A percentile compares a stretch with the other conserved stretches of the same genome.
phyloP scores from a whole-genome alignment of 2,797 vertebrate genomes.

The Tinamus major region DNA sequence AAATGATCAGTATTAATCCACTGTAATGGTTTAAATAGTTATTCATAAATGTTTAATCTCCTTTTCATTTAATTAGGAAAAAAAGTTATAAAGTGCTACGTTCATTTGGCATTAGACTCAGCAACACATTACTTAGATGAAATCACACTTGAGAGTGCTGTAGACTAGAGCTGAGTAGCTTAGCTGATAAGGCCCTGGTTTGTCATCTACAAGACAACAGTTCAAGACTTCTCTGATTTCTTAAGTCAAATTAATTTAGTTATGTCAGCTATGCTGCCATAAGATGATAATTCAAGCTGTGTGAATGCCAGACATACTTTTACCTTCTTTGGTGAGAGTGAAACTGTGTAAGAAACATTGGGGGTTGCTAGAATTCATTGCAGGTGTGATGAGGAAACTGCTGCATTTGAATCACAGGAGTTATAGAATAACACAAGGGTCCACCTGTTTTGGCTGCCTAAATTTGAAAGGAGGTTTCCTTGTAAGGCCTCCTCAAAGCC shows the following conservation, averaged over 20 bases:
- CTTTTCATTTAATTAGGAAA: constrained; percentile 52
- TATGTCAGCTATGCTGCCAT: constrained; percentile 78
- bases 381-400: neutral
- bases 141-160: constrained; percentile 73
- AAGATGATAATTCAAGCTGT: constrained; percentile 76
- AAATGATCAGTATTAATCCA: neutral
- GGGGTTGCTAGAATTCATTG: neutral
- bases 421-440: neutral
- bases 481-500: neutral
- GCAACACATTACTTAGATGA: constrained; percentile 75
- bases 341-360: constrained; percentile 45
- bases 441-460: neutral
- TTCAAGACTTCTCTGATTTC: constrained; percentile 78
- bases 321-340: constrained; percentile 68
- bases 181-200: constrained; percentile 78
- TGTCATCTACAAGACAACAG: constrained; percentile 78
- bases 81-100: neutral
- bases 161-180: constrained; percentile 70
- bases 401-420: neutral
- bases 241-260: constrained; percentile 83
- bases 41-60: constrained; percentile 30
- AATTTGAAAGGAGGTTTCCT: neutral
- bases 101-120: constrained; percentile 19
- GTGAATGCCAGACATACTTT: constrained; percentile 76
- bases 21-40: neutral